Evolutionary conservation across 2,113 vertebrate species (phyloP), one percentile per base, ranked within the genome.

Genomic region (Labrus mixtus): DNA sequence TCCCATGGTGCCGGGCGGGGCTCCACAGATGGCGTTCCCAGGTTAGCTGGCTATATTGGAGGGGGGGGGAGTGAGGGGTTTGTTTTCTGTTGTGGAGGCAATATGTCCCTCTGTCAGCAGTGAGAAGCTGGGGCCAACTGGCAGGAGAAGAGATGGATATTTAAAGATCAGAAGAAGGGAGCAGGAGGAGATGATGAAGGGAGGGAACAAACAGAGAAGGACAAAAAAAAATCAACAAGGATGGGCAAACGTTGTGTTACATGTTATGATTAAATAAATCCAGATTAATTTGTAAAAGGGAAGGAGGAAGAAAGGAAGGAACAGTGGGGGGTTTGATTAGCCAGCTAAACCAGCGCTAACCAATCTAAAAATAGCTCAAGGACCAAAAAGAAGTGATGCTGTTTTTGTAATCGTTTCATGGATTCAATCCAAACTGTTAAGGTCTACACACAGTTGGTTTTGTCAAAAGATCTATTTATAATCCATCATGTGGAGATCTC

Each of bases 1-100:
- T 86, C 89, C 86, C 87, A 83, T 12, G 85, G 78, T 73, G 88
- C 68, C 53, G 55, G 59, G 87, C 63, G 22, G 68, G 79, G 64
- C 70, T 68, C 73, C 87, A 79, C 90, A 90, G 89, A 91, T 90
- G 89, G 88, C 68, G 73, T 70, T 81, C 85, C 67, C 83, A 77
- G 83, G 86, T 87, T 85, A 87, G 77, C 56, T 50, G 48, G 51
- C 50, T 41, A 51, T 51, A 36, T 3, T 37, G 12, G 6, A 41
- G 2, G 45, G n/a, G 36, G 3, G 58, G 20, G 19, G 48, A 23
- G 46, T 29, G 72, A 58, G 29, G 41, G 41, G 64, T 16, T 43
- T 60, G 77, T 66, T 87, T 82, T 87, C 82, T 86, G 84, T 77
- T 75, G 80, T 82, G 84, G 57, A 83, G 82, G 82, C 88, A 90